phyloP scores from a whole-genome alignment of 2,113 vertebrate species.

The Archilochus colubris region DNA sequence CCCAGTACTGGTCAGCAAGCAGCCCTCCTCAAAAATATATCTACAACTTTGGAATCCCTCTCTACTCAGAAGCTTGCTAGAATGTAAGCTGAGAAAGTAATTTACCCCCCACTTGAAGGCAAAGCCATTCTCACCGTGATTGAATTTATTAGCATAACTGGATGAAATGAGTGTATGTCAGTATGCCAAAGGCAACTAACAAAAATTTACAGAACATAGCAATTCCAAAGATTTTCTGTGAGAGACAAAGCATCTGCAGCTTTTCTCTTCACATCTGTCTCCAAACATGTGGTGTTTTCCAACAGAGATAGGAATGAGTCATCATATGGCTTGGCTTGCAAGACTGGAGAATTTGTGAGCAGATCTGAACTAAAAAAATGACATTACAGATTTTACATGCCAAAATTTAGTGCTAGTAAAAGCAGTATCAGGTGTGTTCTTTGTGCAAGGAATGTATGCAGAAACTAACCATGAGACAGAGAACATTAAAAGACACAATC shows the following conservation, averaged over 20 bases:
- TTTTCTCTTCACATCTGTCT: neutral
- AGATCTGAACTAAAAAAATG: neutral
- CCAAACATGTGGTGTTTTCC: neutral
- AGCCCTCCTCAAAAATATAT: neutral
- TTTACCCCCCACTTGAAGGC: neutral
- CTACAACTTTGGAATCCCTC: neutral
- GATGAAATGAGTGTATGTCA: neutral
- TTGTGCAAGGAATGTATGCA: rapidly evolving
- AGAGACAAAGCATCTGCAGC: neutral
- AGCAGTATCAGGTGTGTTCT: rapidly evolving
- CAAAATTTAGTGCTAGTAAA: neutral
- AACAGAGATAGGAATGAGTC: rapidly evolving
- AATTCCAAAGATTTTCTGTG: neutral
- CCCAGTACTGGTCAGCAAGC: neutral
- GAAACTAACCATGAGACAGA: neutral
- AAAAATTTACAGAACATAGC: neutral
- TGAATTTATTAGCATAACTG: neutral
- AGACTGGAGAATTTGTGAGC: neutral
- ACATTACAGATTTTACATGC: too few species aligned
- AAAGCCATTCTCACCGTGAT: neutral
- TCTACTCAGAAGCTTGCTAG: neutral
- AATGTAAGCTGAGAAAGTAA: neutral
- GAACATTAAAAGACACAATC: neutral
- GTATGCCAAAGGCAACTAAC: neutral
- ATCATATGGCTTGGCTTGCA: neutral